These are phyloP conservation scores for Chaenogobius annularis DNA, from an alignment of 2,113 vertebrate species.

Conservation along the genomic window DNA sequence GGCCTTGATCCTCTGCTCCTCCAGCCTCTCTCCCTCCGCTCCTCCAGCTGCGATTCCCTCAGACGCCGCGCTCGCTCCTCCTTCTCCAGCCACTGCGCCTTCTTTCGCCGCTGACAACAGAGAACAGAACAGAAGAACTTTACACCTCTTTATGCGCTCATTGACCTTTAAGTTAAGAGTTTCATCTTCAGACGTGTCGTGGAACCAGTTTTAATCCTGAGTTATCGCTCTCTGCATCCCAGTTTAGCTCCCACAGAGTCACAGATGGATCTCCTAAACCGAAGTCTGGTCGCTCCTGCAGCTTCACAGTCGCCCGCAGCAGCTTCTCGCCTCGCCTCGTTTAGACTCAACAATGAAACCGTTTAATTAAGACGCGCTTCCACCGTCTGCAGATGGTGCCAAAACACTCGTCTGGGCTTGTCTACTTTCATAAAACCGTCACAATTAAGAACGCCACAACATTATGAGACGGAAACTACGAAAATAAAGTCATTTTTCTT, in stretches of 20 bases:
- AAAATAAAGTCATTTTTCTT: too few relatives aligned
- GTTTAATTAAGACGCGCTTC: slow-evolving; percentile 32
- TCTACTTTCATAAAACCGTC: too few relatives aligned
- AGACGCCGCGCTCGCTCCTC: slow-evolving; percentile 89
- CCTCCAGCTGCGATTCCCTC: slow-evolving; percentile 91
- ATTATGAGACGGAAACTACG: too few relatives aligned
- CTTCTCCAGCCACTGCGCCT: slow-evolving; percentile 94
- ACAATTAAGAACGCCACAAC: too few relatives aligned
- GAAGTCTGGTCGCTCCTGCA: slow-evolving; percentile 20
- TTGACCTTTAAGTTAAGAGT: too few relatives aligned
- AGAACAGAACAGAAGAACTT: not conserved
- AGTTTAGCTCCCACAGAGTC: not conserved
- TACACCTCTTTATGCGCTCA: too few relatives aligned
- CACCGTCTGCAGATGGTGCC: slow-evolving; percentile 34
- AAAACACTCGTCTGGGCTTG: too few relatives aligned
- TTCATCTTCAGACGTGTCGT: not conserved
- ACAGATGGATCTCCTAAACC: slow-evolving; percentile 46
- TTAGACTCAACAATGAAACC: slow-evolving; percentile 51
- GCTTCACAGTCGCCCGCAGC: slow-evolving; percentile 9
- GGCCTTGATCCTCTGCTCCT: slow-evolving; percentile 89
- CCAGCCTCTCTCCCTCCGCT: slow-evolving; percentile 86
- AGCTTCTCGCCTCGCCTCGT: slow-evolving; percentile 45
- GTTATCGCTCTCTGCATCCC: not conserved
- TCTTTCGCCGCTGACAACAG: slow-evolving; percentile 84
- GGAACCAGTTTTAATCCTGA: not conserved